phyloP scores from a whole-genome alignment of 2,797 vertebrate species.

The Aphelocoma californica region DNA sequence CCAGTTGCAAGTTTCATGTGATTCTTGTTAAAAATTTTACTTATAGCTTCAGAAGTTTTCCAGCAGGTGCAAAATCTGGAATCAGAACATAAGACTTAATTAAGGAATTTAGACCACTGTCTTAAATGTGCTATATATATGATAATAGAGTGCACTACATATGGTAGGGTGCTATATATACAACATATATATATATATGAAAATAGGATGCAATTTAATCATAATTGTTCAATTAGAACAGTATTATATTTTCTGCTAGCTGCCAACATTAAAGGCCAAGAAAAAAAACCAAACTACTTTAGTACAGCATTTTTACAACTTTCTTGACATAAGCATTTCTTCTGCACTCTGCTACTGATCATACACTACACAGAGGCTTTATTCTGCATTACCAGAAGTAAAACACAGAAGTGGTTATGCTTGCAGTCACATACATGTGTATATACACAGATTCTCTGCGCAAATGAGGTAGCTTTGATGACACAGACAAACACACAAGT shows the following conservation, averaged over 20 bases:
- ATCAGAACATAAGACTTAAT: neutral
- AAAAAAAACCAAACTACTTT: neutral
- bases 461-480: slow-evolving; percentile 19
- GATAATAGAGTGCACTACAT: neutral
- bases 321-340: neutral
- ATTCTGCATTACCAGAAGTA: neutral
- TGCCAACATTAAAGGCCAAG: neutral
- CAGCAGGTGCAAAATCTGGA: neutral
- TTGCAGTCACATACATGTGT: neutral
- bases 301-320: neutral
- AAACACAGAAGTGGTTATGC: neutral
- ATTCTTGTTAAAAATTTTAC: neutral
- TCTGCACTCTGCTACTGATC: neutral
- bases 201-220: neutral
- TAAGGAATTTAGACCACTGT: neutral
- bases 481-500: neutral
- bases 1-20: neutral
- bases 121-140: neutral
- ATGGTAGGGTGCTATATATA: neutral
- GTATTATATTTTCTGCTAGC: neutral
- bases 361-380: neutral
- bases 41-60: neutral
- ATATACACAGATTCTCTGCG: neutral
- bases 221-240: neutral
- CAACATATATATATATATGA: neutral